Percentiles rank a stretch among this genome's conserved stretches.
phyloP scores from a whole-genome alignment of 2,797 vertebrate species.

The Amphiprion clarkii region DNA sequence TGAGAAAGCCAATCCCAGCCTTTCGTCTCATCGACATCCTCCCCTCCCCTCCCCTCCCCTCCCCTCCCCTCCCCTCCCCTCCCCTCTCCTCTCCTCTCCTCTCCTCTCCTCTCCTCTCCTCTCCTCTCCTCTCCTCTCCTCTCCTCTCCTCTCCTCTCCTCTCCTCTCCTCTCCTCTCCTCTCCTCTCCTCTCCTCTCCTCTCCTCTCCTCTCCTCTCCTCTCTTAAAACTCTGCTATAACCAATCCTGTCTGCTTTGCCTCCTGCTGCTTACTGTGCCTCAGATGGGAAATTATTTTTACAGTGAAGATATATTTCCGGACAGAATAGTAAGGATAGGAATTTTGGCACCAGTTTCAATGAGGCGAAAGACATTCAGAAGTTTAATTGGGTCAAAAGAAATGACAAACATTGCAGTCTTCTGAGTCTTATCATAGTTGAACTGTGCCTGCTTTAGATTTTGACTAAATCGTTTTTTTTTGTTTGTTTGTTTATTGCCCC shows the following conservation, averaged over 20 bases:
- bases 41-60: background rate
- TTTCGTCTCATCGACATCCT: constrained; percentile 43
- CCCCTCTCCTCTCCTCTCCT: too few relatives aligned
- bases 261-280: too few relatives aligned
- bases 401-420: background rate
- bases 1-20: constrained; percentile 44
- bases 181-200: too few relatives aligned
- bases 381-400: constrained; percentile 28
- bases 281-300: too few relatives aligned
- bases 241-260: too few relatives aligned
- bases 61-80: background rate
- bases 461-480: constrained; percentile 27
- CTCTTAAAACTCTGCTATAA: too few relatives aligned
- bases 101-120: too few relatives aligned
- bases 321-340: background rate
- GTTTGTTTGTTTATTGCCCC: constrained; percentile 45
- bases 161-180: too few relatives aligned
- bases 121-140: too few relatives aligned
- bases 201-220: too few relatives aligned
- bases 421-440: constrained; percentile 16
- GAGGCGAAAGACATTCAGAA: background rate
- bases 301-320: constrained; percentile 13
- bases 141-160: too few relatives aligned
- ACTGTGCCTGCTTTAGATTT: constrained; percentile 28
- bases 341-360: background rate